phyloP scores from a whole-genome alignment of 2,888 invertebrate genomes.

The Andrena chrysosceles region DNA sequence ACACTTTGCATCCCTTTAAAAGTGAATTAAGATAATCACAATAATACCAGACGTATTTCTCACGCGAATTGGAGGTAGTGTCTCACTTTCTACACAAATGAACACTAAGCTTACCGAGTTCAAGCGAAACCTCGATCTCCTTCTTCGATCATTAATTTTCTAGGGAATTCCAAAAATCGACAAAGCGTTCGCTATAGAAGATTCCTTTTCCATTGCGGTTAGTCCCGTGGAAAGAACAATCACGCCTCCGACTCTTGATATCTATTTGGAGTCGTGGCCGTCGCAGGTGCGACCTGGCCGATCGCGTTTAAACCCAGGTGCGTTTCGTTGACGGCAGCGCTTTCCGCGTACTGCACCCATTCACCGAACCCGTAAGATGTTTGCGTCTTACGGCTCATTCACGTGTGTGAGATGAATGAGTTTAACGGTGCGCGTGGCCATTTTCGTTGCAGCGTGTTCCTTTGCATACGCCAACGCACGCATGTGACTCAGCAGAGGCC shows the following conservation, averaged over 20 bases:
- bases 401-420: conserved; percentile 37
- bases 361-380: conserved; percentile 37
- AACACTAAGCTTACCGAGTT: no score
- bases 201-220: no score
- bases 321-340: conserved; percentile 12
- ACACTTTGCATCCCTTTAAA: no score
- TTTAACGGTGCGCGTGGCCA: conserved; percentile 5
- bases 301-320: conserved; percentile 35
- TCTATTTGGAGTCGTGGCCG: not conserved
- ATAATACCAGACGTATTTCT: no score
- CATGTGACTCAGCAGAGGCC: not conserved
- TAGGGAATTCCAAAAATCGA: not conserved
- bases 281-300: conserved; percentile 13
- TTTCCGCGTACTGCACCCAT: conserved; percentile 37
- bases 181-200: no score
- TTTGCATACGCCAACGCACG: conserved; percentile 23
- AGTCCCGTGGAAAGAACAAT: not conserved
- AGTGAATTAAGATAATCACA: no score
- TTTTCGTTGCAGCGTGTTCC: conserved; percentile 1
- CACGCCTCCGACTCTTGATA: not conserved
- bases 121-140: no score
- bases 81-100: no score
- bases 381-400: conserved; percentile 45
- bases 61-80: no score
- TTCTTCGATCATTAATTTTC: not conserved